phyloP scores from a whole-genome alignment of 2,888 invertebrate genomes.

The Oscheius sp. region DNA sequence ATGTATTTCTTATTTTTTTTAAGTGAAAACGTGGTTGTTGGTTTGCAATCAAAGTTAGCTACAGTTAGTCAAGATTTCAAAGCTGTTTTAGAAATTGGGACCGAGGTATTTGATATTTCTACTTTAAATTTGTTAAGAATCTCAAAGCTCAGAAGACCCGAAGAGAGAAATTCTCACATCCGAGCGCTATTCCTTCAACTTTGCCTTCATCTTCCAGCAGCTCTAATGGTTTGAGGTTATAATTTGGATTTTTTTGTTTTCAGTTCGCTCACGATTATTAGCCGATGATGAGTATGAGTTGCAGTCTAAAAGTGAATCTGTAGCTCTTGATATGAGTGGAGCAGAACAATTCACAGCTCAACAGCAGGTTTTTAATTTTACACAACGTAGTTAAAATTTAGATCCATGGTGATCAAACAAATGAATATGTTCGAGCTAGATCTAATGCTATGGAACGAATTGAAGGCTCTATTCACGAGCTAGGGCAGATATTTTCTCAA shows the following conservation, averaged over 20 bases:
- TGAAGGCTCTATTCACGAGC: conserved; percentile 95
- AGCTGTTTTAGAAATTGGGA: conserved; percentile 93
- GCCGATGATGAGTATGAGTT: conserved; percentile 72
- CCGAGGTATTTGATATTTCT: conserved; percentile 78
- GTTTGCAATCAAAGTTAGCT: conserved; percentile 85
- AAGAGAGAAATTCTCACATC: conserved; percentile 82
- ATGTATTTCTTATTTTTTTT: conserved; percentile 73
- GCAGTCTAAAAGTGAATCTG: conserved; percentile 75
- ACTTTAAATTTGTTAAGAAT: conserved; percentile 76
- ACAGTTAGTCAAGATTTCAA: conserved; percentile 97
- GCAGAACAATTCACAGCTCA: conserved; percentile 61
- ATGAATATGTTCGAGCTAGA: conserved; percentile 78
- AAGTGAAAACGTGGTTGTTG: conserved; percentile 84
- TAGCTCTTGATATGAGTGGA: conserved; percentile 86
- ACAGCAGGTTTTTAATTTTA: conserved; percentile 35
- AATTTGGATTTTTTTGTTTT: conserved; percentile 18
- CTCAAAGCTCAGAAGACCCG: conserved; percentile 91
- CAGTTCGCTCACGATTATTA: conserved; percentile 74
- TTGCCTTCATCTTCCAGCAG: conserved; percentile 71
- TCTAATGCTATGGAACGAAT: conserved; percentile 99
- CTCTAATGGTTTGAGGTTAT: conserved; percentile 66
- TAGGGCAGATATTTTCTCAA: conserved; percentile 90
- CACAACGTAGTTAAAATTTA: not conserved
- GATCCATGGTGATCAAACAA: conserved; percentile 22
- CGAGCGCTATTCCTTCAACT: conserved; percentile 61